Percentiles rank a stretch among this genome's conserved stretches.
Evolutionary conservation across 1,140 invertebrate species (phyloP).

Genomic region (Formica selysi): DNA sequence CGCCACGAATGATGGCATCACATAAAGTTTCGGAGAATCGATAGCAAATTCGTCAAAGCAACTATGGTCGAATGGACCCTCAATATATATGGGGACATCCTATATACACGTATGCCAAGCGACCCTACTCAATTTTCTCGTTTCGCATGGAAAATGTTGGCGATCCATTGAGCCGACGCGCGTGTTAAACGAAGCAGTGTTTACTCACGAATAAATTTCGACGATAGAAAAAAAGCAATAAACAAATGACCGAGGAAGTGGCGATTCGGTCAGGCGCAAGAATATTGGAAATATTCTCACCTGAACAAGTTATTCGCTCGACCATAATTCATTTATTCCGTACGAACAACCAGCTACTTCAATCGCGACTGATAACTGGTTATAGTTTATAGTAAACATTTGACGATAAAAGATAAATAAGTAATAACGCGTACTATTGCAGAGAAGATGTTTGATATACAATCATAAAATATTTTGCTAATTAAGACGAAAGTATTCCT

Average conservation of each 20-base stretch:
- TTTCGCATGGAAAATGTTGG: constrained; percentile 37
- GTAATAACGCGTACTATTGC: not conserved
- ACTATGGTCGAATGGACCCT: constrained; percentile 30
- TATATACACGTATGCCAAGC: constrained; percentile 36
- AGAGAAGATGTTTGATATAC: not conserved
- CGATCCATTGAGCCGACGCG: constrained; percentile 33
- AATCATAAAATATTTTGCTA: constrained; percentile 26
- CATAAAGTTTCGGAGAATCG: constrained; percentile 38
- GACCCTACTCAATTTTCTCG: constrained; percentile 51
- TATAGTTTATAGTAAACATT: constrained; percentile 25
- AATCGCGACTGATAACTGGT: not conserved
- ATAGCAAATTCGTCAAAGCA: constrained; percentile 53
- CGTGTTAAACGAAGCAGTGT: constrained; percentile 53
- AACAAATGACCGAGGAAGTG: constrained; percentile 55
- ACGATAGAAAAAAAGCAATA: constrained; percentile 50
- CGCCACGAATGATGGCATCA: not conserved
- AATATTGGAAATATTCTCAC: constrained; percentile 54
- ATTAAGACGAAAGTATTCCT: not conserved
- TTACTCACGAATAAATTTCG: constrained; percentile 56
- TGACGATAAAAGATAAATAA: constrained; percentile 12
- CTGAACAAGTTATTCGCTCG: constrained; percentile 21
- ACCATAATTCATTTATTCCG: constrained; percentile 53
- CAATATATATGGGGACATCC: not conserved
- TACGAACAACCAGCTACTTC: constrained; percentile 22
- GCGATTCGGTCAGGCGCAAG: constrained; percentile 40